Base-by-base conservation (phyloP, 2,888 invertebrate species). In the Eucera pruinosa region DNA sequence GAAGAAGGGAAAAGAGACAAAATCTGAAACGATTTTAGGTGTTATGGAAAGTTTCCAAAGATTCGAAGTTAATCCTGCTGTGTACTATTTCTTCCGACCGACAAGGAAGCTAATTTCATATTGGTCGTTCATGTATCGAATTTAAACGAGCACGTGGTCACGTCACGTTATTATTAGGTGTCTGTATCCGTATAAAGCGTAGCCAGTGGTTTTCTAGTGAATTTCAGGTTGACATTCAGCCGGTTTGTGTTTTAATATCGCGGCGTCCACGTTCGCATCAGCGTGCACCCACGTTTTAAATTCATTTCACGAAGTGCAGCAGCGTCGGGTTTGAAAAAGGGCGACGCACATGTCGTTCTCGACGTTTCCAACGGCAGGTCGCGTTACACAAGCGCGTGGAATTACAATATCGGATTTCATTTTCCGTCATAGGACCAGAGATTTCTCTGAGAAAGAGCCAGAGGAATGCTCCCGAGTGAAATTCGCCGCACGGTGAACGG, bases 321-420 rank as follows among this genome's bases (percentile, higher is more conserved):
- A 68, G 68, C 67, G 78, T 45, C 70, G 61, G 58, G 69, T 66
- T 78, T 39, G 78, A 71, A 78, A 55, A 82, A 80, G 81, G 81
- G 73, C 80, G 69, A 27, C 66, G 68, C 58, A 55, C 58, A 62
- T 62, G 67, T 66, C 70, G 60, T 66, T 57, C 39, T 45, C 71
- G 41, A 57, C 69, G 72, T 73, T 68, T 70, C 39, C 76, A 61
- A 43, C 67, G 52, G 61, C 50, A 55, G 75, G 18, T 81, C 77
- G 80, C 43, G 64, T 81, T 77, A 80, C 81, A 77, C 80, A 81
- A 50, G 54, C 72, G 80, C 69, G 54, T 68, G 68, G 62, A 71
- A 82, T 83, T 83, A 80, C 81, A 79, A 79, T 83, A 77, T 83
- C 78, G 69, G 67, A 66, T 82, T 79, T 77, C 81, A 81, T 84